Conservation (phyloP, 37 sponge, comb jelly and placozoan genomes). For the Cladorhizidae sp. region DNA sequence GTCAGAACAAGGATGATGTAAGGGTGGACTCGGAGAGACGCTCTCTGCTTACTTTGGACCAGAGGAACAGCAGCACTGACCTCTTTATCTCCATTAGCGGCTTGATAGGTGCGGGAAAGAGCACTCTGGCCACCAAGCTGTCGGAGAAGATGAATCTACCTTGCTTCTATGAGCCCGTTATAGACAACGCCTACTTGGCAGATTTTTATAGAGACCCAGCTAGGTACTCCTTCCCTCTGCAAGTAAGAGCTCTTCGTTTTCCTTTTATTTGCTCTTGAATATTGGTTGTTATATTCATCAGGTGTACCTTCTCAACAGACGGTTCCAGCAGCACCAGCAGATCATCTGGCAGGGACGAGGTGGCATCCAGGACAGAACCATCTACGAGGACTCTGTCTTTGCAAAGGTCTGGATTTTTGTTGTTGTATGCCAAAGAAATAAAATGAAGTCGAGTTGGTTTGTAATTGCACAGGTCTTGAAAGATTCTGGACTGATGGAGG, state of each 20-base stretch:
- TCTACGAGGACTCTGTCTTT: slow-evolving; percentile 97
- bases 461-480: slow-evolving; percentile 60
- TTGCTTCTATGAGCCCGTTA: slow-evolving; percentile 92
- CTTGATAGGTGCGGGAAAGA: slow-evolving; percentile 93
- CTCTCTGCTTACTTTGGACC: slow-evolving; percentile 87
- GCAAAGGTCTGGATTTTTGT: slow-evolving; percentile 63
- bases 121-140: slow-evolving; percentile 88
- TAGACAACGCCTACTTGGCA: slow-evolving; percentile 87
- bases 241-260: slow-evolving; percentile 46
- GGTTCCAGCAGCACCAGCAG: slow-evolving; percentile 98
- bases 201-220: slow-evolving; percentile 95
- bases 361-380: slow-evolving; percentile 96
- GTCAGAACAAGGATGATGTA: not conserved
- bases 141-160: slow-evolving; percentile 92
- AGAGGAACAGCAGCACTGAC: slow-evolving; percentile 82
- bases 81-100: slow-evolving; percentile 96
- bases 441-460: not conserved
- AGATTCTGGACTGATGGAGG: slow-evolving; percentile 91
- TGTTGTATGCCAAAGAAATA: too few species aligned
- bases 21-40: slow-evolving; percentile 10
- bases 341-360: slow-evolving; percentile 97
- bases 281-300: slow-evolving; percentile 2
- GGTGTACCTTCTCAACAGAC: slow-evolving; percentile 88
- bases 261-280: not conserved
- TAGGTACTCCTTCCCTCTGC: slow-evolving; percentile 92